Percentiles rank a stretch among this genome's conserved stretches.
These are phyloP conservation scores for Bucco capensis DNA, from an alignment of 2,113 vertebrate genomes.

Conservation along the genomic window DNA sequence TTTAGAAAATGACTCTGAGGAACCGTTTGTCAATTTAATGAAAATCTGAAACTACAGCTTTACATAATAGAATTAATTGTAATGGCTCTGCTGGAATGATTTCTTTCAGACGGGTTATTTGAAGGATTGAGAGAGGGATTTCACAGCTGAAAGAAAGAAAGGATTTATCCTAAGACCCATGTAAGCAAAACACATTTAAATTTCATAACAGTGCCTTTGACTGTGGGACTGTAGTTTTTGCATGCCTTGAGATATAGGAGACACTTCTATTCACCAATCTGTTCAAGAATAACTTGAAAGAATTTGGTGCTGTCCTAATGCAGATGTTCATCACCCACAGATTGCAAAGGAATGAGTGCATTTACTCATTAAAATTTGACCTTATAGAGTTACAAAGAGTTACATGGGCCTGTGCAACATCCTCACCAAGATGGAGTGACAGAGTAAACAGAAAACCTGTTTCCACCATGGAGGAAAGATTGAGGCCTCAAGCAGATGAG, in stretches of 20 bases:
- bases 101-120: constrained; percentile 47
- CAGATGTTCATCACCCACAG: constrained; percentile 51
- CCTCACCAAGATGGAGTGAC: background rate
- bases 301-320: constrained; percentile 3
- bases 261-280: constrained; percentile 50
- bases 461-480: background rate
- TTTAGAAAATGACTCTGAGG: constrained; percentile 50
- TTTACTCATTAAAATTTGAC: constrained; percentile 48
- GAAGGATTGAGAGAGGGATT: constrained; percentile 50
- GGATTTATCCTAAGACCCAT: constrained; percentile 53
- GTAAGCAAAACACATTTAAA: constrained; percentile 45
- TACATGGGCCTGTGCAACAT: background rate
- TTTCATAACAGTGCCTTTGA: constrained; percentile 40
- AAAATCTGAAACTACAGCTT: constrained; percentile 52
- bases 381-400: constrained; percentile 23
- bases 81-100: constrained; percentile 56
- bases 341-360: background rate
- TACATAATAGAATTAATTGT: constrained; percentile 55
- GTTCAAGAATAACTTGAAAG: constrained; percentile 45
- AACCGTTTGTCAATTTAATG: constrained; percentile 33
- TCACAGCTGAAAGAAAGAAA: constrained; percentile 60
- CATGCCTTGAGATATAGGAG: constrained; percentile 40
- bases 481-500: background rate
- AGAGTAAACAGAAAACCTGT: background rate
- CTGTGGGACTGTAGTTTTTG: constrained; percentile 47